Evolutionary conservation across 2,113 vertebrate species (phyloP).

Genomic region (Cyphomyrus discorhynchus): DNA sequence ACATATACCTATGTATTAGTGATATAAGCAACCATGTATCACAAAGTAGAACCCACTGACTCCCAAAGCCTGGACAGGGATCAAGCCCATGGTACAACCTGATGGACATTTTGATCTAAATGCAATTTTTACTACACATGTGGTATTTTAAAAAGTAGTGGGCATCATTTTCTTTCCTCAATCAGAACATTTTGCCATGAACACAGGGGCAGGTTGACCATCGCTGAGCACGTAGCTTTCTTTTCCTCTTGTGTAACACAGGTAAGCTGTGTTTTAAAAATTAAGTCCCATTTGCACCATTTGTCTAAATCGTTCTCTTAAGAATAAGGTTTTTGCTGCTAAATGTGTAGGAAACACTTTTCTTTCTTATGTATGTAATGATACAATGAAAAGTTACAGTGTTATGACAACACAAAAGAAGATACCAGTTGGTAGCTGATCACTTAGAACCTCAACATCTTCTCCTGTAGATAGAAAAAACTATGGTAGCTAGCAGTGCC

Average conservation of each 20-base stretch:
- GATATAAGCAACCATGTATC: neutral
- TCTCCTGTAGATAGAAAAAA: constrained; percentile 38
- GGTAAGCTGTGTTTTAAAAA: neutral
- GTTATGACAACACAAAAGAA: neutral
- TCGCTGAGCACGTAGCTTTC: neutral
- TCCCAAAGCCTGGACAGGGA: neutral
- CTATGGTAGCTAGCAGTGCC: constrained; percentile 53
- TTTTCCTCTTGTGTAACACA: neutral
- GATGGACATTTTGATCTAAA: neutral
- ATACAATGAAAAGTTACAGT: neutral
- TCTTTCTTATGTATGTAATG: too few species aligned
- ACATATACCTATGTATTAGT: neutral
- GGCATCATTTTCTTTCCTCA: neutral
- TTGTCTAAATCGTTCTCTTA: neutral
- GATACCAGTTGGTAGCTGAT: neutral
- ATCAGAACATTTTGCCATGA: neutral
- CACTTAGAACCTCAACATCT: constrained; percentile 43
- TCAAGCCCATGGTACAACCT: neutral
- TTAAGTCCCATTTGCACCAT: neutral
- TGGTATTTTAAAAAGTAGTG: neutral
- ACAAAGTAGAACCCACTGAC: neutral
- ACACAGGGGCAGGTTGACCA: neutral
- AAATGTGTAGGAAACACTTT: neutral
- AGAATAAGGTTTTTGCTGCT: neutral
- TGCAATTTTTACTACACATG: neutral